phyloP scores from a whole-genome alignment of 2,797 vertebrate genomes.

The Buphagus erythrorhynchus region DNA sequence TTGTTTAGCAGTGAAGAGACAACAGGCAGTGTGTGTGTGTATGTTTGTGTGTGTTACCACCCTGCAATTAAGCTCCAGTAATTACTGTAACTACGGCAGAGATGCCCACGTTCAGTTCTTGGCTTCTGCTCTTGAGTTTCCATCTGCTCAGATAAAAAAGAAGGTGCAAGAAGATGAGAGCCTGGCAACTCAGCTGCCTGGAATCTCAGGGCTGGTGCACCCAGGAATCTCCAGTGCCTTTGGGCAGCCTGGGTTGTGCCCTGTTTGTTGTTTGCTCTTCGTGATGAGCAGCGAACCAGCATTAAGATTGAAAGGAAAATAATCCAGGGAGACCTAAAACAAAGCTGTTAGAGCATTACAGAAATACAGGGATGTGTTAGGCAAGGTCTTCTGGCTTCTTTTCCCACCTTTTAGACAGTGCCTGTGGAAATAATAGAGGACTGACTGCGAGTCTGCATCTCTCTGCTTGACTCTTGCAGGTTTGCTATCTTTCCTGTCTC shows the following conservation, averaged over 20 bases:
- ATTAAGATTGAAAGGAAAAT: background rate
- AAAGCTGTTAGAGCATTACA: background rate
- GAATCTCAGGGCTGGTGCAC: background rate
- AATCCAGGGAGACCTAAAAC: background rate
- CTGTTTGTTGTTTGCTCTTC: background rate
- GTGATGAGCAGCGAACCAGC: background rate
- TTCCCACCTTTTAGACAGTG: background rate
- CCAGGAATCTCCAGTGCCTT: background rate
- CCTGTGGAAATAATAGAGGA: background rate
- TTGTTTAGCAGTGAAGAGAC: background rate
- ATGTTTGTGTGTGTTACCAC: background rate
- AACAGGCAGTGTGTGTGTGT: background rate
- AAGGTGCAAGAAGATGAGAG: slow-evolving; percentile 5
- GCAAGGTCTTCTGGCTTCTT: background rate
- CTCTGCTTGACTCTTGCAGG: background rate
- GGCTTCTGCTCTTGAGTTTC: slow-evolving; percentile 57
- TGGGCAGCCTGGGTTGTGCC: background rate
- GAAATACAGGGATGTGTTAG: background rate
- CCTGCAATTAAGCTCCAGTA: slow-evolving; percentile 32
- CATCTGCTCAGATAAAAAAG: slow-evolving; percentile 71
- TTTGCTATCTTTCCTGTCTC: background rate
- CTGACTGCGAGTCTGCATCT: background rate
- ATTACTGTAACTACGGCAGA: slow-evolving; percentile 52
- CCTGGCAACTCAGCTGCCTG: background rate
- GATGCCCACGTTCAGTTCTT: slow-evolving; percentile 63